A percentile compares a stretch with the other conserved stretches of the same genome.
Evolutionary conservation across 2,797 vertebrate species (phyloP).

Genomic region (Acrocephalus scirpaceus): DNA sequence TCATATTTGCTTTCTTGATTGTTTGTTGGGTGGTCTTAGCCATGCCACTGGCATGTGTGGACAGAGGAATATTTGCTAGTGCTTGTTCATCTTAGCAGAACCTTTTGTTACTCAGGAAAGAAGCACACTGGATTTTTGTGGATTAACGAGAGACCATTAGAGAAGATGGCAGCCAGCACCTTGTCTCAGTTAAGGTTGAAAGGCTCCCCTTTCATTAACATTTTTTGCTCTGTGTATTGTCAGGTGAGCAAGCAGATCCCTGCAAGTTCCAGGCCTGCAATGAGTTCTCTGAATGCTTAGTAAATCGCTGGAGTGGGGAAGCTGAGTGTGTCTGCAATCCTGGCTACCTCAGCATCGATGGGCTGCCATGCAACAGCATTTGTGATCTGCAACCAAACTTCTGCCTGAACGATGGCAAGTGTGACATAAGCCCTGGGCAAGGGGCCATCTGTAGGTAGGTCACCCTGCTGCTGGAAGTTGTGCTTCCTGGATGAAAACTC

Average conservation of each 20-base stretch:
- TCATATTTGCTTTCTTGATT: neutral
- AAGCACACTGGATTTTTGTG: neutral
- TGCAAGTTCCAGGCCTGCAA: slow-evolving; percentile 98
- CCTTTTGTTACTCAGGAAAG: neutral
- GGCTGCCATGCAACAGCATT: slow-evolving; percentile 90
- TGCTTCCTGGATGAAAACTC: neutral
- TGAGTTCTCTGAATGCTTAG: slow-evolving; percentile 88
- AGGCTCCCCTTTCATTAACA: neutral
- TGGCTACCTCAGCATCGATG: slow-evolving; percentile 89
- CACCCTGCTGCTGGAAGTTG: neutral
- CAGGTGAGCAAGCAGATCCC: slow-evolving; percentile 90
- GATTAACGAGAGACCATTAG: neutral
- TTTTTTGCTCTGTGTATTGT: neutral
- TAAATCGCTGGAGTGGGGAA: slow-evolving; percentile 90
- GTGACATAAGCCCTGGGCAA: slow-evolving; percentile 89
- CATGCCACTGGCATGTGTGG: neutral
- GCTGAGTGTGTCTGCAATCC: slow-evolving; percentile 90
- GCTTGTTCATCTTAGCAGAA: neutral
- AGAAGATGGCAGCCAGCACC: neutral
- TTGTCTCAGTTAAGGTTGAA: neutral
- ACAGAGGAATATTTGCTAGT: neutral
- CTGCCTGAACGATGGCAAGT: slow-evolving; percentile 94
- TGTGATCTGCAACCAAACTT: slow-evolving; percentile 88
- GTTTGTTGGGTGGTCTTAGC: neutral
- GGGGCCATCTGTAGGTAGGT: slow-evolving; percentile 95